Base-by-base conservation (phyloP, 2,797 vertebrate genomes). In the Paguma larvata region DNA sequence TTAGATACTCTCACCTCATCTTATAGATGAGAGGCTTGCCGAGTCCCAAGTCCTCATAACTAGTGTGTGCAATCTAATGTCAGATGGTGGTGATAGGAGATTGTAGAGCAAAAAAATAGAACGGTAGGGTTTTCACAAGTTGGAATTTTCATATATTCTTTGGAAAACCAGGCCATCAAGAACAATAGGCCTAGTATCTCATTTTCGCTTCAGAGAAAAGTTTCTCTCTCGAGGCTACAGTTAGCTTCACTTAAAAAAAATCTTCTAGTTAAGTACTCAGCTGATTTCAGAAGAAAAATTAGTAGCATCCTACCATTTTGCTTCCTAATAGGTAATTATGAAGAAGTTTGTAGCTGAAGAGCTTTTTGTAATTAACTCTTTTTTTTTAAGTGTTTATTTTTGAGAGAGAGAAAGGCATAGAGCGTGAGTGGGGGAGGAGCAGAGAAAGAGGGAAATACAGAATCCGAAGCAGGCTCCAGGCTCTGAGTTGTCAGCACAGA, bases 151-250 rank as follows among this genome's bases (percentile, higher is more conserved):
- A 4, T 80, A 13, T 48, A 84, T 62, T 93, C 41, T 96, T 94
- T 80, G 21, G 75, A 79, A 85, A 89, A 91, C 62, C 21, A 95
- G 41, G 30, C 79, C 72, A 53, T 89, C 4, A 0, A 59, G 44
- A 85, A 79, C 21, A 53, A 5, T 0, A 32, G 63, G n/a, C 30
- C 6, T 68, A 21, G 75, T 4, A 56, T 18, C 56, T 96, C 34
- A 90, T 94, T 94, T 92, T 92, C 48, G 79, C n/a, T 77, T 94
- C 67, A 86, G 73, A 79, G 41, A 51, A 10, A 59, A 67, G 88
- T 32, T 70, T 70, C 0, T 0, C 1, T 62, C 91, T 88, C 92
- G 21, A 1, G 44, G 10, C 7, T 92, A 46, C 68, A 90, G 7
- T 56, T 95, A 89, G 32, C 41, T 87, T 88, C 78, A 44, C 82